phyloP scores from a whole-genome alignment of 2,113 vertebrate genomes.

The Rhinopithecus roxellana region DNA sequence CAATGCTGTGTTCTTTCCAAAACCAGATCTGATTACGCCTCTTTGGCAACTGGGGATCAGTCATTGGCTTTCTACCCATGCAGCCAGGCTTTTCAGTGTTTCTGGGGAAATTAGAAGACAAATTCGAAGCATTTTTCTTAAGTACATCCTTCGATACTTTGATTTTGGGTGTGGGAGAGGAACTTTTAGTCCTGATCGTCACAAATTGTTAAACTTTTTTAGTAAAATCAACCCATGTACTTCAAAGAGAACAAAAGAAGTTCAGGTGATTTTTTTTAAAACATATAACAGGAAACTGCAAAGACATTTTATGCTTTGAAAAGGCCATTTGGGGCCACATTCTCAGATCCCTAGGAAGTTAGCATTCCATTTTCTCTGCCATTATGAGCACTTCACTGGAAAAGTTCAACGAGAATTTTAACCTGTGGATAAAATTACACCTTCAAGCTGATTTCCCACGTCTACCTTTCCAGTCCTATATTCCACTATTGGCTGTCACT shows the following conservation, averaged over 20 bases:
- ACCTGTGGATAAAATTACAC: background rate
- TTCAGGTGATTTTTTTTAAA: constrained; percentile 16
- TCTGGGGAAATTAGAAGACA: background rate
- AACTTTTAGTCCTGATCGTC: background rate
- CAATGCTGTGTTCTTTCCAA: background rate
- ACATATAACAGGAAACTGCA: background rate
- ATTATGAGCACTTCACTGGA: background rate
- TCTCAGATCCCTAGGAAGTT: background rate
- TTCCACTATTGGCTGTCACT: background rate
- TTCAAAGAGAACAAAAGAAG: background rate
- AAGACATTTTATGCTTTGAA: background rate
- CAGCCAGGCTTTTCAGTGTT: background rate
- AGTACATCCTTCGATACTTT: background rate
- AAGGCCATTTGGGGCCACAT: background rate
- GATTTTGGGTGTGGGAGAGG: background rate
- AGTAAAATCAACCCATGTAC: background rate
- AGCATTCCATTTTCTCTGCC: background rate
- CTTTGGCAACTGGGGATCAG: background rate
- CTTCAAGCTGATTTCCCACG: background rate
- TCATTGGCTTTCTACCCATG: background rate
- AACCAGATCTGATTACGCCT: background rate
- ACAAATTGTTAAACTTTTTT: background rate
- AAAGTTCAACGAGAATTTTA: background rate
- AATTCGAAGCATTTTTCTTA: background rate
- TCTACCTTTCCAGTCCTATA: background rate